Evolutionary conservation across 2,888 invertebrate species (phyloP), one percentile per base, ranked within the genome.

Genomic region (Drosophila infuscata): DNA sequence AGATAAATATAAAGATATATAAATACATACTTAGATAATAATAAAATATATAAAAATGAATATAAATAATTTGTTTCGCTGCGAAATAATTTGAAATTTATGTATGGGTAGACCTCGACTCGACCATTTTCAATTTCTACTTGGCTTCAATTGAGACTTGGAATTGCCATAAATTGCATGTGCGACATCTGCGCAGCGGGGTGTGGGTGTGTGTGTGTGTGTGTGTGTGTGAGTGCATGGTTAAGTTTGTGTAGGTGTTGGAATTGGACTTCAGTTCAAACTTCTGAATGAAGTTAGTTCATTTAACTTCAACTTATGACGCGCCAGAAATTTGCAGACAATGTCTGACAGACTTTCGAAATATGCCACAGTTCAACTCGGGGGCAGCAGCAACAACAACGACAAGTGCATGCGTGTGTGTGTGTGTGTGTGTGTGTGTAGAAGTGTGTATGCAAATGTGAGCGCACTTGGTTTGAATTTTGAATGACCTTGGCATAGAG

Each of bases 401-500:
- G 52, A 56, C 56, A 63, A 61, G 7, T 36, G 56, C 59, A 49
- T 68, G 32, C 30, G 62, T 65, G 52, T 64, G 29, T 57, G 32
- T 48, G 52, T 57, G 43, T 54, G 41, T 38, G 63, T 46, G 65
- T 61, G 64, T 58, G 57, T 70, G 60, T 79, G 68, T 54, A 35
- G 43, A 46, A 56, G 59, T 71, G 70, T 73, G 57, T 49, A 35
- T 81, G 62, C 60, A 46, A 81, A 57, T 72, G 75, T 75, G 61
- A 70, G 75, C 73, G 70, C 74, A 79, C 85, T 90, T 87, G 89
- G 89, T 92, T 89, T 93, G 93, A 92, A 93, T 93, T 93, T 92
- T 89, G 90, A 92, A 93, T 93, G 93, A 93, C 93, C 93, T 93
- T 93, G 93, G 93, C 91, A 92, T 88, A 91, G 88, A 85, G 83